These are phyloP conservation scores for Macrophya alboannulata DNA, from an alignment of 2,888 invertebrate genomes.

Conservation along the genomic window DNA sequence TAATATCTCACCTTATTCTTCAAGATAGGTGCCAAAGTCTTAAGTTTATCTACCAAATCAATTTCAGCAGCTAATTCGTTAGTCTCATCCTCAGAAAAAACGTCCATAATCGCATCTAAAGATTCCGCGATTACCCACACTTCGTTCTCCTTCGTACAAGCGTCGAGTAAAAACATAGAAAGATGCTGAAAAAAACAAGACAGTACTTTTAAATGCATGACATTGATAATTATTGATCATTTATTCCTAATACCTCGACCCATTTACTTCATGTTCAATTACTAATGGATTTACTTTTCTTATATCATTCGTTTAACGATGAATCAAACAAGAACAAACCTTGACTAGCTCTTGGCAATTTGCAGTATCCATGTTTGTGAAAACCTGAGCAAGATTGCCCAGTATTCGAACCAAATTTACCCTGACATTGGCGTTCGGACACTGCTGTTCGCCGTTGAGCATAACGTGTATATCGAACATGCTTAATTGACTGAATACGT, in stretches of 20 bases:
- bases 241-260: neutral
- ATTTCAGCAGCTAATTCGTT: slow-evolving; percentile 85
- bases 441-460: slow-evolving; percentile 69
- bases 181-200: slow-evolving; percentile 74
- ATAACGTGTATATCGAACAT: slow-evolving; percentile 83
- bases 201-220: neutral
- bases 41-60: slow-evolving; percentile 84
- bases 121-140: slow-evolving; percentile 89
- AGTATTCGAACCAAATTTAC: slow-evolving; percentile 72
- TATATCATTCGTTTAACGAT: neutral
- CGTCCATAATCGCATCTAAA: slow-evolving; percentile 88
- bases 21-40: slow-evolving; percentile 83
- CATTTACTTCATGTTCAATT: neutral
- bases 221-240: neutral
- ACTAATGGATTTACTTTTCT: neutral
- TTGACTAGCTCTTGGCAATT: slow-evolving; percentile 67
- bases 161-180: slow-evolving; percentile 84
- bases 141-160: slow-evolving; percentile 83
- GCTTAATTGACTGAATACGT: slow-evolving; percentile 82
- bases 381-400: slow-evolving; percentile 70
- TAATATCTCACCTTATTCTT: slow-evolving; percentile 84
- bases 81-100: slow-evolving; percentile 90
- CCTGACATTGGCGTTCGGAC: slow-evolving; percentile 68
- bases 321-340: slow-evolving; percentile 61
- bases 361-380: slow-evolving; percentile 61